Evolutionary conservation across 2,888 invertebrate genomes (phyloP), one percentile per base, ranked within the genome.

Genomic region (Sinhomidia bicolor): DNA sequence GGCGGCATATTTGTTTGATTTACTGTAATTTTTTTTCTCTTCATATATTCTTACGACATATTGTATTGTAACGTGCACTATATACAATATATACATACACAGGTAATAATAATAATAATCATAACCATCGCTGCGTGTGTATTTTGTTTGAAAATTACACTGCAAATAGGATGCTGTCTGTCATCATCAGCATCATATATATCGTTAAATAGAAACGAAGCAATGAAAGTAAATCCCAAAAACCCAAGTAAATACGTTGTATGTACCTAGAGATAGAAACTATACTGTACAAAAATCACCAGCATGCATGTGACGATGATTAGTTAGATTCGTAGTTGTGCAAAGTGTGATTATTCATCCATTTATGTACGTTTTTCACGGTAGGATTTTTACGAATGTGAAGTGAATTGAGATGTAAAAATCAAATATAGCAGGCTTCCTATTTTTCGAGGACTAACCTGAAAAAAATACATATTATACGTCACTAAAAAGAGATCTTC

Each of bases 301-400:
- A 57, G n/a, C 14, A 65, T 65, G 36, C 36, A 32, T 32, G 29
- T 17, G 23, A 7, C 23, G 76, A 80, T 23, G 82, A 82, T 68
- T 23, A 36, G n/a, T 23, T 5, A 9, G 3, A 57, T 57, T 51
- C 12, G 12, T 57, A 44, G 81, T 71, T 71, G 82, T 82, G 82
- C 82, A 71, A 23, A 44, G n/a, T 54, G 81, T 81, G 81, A 57
- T 79, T 54, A 82, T 82, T 82, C 82, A 82, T 82, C 68, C 82
- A 54, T 82, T 82, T 71, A 65, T 36, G 65, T 65, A 65, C 65
- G 60, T 54, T 82, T 76, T 76, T 47, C 76, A 47, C 36, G 44
- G 65, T 36, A 65, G 20, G n/a, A 65, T 36, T 65, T 65, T n/a
- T 36, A 65, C 41, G 7, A 81, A 51, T 82, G 82, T 82, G 41